phyloP scores from a whole-genome alignment of 1,140 invertebrate genomes.

The Alviniconcha marisindica region DNA sequence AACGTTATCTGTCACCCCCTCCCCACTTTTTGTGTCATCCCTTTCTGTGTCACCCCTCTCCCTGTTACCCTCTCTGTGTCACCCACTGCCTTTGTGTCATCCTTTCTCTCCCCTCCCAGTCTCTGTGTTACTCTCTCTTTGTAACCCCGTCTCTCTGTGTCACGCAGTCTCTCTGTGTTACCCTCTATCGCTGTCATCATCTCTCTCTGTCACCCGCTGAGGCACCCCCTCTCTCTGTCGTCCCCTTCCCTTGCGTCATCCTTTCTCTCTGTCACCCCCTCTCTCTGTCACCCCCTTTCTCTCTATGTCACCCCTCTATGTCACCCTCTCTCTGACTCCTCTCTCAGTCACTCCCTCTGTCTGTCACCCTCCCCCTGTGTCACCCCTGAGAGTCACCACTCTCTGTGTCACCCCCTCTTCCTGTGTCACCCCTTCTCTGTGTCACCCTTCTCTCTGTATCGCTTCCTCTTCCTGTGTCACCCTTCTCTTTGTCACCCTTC shows the following conservation, averaged over 20 bases:
- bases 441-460: not conserved
- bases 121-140: not conserved
- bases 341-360: not conserved
- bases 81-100: not conserved
- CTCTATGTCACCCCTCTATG: not conserved
- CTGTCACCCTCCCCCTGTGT: not conserved
- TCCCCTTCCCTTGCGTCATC: slow-evolving; percentile 1
- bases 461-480: not conserved
- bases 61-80: not conserved
- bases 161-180: not conserved
- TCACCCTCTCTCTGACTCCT: not conserved
- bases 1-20: not conserved
- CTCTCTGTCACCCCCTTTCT: slow-evolving; percentile 11
- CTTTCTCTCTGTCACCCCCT: not conserved
- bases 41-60: not conserved
- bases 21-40: not conserved
- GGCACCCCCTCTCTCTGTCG: not conserved
- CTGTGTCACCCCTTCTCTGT: not conserved
- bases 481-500: not conserved
- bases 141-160: not conserved
- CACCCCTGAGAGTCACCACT: not conserved
- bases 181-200: not conserved
- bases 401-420: not conserved
- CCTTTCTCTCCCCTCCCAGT: not conserved
- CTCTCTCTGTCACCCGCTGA: not conserved